Evolutionary conservation across 2,797 vertebrate species (phyloP).

Genomic region (Molossus alvarezi): DNA sequence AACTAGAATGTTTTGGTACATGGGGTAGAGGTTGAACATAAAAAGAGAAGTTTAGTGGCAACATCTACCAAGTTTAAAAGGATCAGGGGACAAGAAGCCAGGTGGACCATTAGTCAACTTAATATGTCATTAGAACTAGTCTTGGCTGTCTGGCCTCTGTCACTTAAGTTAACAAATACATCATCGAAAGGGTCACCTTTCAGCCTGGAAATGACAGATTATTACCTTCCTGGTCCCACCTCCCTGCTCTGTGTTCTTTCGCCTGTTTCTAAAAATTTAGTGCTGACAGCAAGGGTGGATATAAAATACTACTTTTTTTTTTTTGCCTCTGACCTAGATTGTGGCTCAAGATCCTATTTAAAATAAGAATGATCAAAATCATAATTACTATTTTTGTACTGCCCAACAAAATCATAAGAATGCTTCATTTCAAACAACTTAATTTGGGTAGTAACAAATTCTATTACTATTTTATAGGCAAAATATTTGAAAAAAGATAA

Average conservation of each 20-base stretch:
- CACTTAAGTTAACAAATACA: slow-evolving; percentile 63
- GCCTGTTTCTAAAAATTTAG: slow-evolving; percentile 33
- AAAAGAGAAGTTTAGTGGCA: background rate
- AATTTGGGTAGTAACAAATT: slow-evolving; percentile 27
- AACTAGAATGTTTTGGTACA: background rate
- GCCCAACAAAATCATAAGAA: slow-evolving; percentile 5
- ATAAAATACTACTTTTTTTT: background rate
- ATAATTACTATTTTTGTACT: slow-evolving; percentile 49
- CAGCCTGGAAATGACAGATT: slow-evolving; percentile 49
- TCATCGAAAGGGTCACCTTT: slow-evolving; percentile 70
- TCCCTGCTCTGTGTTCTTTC: slow-evolving; percentile 30
- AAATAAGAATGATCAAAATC: background rate
- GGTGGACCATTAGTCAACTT: slow-evolving; percentile 48
- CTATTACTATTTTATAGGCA: background rate
- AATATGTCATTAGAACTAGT: slow-evolving; percentile 62
- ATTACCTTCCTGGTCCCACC: slow-evolving; percentile 31
- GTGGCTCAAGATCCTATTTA: slow-evolving; percentile 25
- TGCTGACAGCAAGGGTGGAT: background rate
- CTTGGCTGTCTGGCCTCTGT: slow-evolving; percentile 49
- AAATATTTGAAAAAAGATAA: slow-evolving; percentile 48
- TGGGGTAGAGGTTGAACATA: background rate
- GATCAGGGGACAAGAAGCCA: slow-evolving; percentile 7
- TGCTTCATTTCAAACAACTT: background rate
- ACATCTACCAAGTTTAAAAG: slow-evolving; percentile 63
- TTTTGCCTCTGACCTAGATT: background rate